phyloP scores from a whole-genome alignment of 2,113 vertebrate genomes.

The Pantherophis guttatus region DNA sequence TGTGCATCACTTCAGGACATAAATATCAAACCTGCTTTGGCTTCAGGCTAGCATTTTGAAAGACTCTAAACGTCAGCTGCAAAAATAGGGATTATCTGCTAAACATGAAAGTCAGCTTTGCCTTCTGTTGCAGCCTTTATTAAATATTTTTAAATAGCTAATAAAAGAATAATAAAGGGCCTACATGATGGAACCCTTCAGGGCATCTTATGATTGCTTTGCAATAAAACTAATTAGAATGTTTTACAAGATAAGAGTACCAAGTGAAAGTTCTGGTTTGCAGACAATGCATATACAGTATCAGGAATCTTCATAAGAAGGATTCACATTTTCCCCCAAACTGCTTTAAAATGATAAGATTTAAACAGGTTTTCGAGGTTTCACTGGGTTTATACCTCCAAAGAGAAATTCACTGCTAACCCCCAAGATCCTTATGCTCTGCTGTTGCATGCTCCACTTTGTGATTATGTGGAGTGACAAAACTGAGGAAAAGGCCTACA shows the following conservation, averaged over 20 bases:
- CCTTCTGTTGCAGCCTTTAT: background rate
- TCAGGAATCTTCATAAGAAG: background rate
- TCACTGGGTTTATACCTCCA: background rate
- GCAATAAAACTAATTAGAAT: background rate
- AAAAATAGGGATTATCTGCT: conserved; percentile 11
- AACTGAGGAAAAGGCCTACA: background rate
- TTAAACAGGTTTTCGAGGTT: background rate
- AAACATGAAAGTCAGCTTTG: background rate
- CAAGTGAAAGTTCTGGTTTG: background rate
- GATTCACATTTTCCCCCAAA: background rate
- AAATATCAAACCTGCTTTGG: background rate
- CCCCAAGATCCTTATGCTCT: background rate
- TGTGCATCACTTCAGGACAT: background rate
- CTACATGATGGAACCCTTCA: background rate
- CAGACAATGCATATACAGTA: background rate
- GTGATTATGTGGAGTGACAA: background rate
- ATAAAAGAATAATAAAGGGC: background rate
- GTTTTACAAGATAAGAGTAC: background rate
- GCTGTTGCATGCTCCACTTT: background rate
- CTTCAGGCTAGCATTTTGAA: background rate
- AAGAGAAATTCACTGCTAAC: background rate
- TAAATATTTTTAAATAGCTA: background rate
- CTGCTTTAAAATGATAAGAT: background rate
- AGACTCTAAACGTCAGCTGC: background rate
- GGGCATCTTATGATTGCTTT: background rate